Evolutionary conservation across 2,797 vertebrate genomes (phyloP).

Genomic region (Heteromormyrus szaboi): DNA sequence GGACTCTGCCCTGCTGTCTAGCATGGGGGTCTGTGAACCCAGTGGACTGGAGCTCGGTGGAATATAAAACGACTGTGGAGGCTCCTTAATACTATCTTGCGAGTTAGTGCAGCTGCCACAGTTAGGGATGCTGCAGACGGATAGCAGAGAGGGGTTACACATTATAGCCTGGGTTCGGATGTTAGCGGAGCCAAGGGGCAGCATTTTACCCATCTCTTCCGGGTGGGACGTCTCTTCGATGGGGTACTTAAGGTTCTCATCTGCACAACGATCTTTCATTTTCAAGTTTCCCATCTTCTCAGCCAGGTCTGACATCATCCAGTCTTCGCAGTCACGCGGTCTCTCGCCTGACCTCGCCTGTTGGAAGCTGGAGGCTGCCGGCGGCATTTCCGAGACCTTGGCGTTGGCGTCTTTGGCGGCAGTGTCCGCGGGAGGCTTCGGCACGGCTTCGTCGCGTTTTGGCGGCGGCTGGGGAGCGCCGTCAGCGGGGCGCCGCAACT

Average conservation of each 20-base stretch:
- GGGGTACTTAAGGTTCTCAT: conserved; percentile 46
- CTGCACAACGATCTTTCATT: conserved; percentile 29
- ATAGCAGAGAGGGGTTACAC: conserved; percentile 37
- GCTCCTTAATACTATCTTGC: conserved; percentile 42
- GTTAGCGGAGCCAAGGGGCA: conserved; percentile 4
- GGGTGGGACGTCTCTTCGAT: conserved; percentile 49
- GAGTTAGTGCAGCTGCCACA: conserved; percentile 18
- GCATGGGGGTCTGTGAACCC: neutral
- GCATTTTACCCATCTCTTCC: conserved; percentile 17
- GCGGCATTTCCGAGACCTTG: neutral
- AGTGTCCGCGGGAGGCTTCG: conserved; percentile 23
- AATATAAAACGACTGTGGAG: conserved; percentile 54
- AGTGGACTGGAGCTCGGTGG: conserved; percentile 34
- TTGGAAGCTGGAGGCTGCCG: neutral
- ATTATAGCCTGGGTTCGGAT: conserved; percentile 5
- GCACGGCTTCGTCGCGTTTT: conserved; percentile 25
- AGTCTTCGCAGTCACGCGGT: conserved; percentile 24
- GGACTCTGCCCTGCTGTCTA: neutral
- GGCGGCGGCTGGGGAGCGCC: conserved; percentile 23
- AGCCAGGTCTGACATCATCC: conserved; percentile 36
- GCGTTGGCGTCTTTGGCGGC: conserved; percentile 33
- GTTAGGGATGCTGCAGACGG: conserved; percentile 27
- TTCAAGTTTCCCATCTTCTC: conserved; percentile 48
- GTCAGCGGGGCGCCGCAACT: conserved; percentile 15
- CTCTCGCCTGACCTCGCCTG: neutral